Evolutionary conservation across 2,888 invertebrate genomes (phyloP).

Genomic region (Sturmia bella): DNA sequence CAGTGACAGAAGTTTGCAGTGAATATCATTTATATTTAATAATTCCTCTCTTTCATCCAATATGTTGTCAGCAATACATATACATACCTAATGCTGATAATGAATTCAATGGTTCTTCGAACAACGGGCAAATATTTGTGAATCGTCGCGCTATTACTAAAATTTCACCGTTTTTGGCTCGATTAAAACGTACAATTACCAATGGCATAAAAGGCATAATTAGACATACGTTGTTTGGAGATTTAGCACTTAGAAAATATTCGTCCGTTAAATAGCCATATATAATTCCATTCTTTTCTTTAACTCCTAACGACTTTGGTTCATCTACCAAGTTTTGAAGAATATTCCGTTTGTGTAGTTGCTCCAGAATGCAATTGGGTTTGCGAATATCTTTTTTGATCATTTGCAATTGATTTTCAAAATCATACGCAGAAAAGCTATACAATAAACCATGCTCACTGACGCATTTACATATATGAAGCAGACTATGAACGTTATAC

Average conservation of each 20-base stretch:
- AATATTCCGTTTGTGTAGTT: slow-evolving; percentile 35
- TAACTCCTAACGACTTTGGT: slow-evolving; percentile 29
- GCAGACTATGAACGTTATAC: slow-evolving; percentile 64
- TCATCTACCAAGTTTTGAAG: slow-evolving; percentile 7
- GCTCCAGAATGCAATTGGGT: slow-evolving; percentile 31
- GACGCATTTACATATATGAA: slow-evolving; percentile 60
- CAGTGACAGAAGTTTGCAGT: slow-evolving; percentile 45
- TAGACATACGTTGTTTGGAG: slow-evolving; percentile 49
- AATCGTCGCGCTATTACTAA: slow-evolving; percentile 22
- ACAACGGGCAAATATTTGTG: slow-evolving; percentile 39
- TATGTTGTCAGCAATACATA: slow-evolving; percentile 40
- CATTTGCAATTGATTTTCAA: slow-evolving; percentile 66
- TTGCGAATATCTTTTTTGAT: slow-evolving; percentile 62
- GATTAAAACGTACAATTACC: slow-evolving; percentile 36
- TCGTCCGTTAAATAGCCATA: slow-evolving; percentile 30
- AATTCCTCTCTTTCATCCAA: slow-evolving; percentile 27
- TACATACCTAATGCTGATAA: slow-evolving; percentile 45
- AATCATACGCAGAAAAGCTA: slow-evolving; percentile 61
- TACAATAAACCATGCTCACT: slow-evolving; percentile 53
- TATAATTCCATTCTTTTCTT: slow-evolving; percentile 39
- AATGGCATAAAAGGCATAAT: slow-evolving; percentile 29
- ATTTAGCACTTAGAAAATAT: slow-evolving; percentile 35
- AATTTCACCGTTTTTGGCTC: slow-evolving; percentile 38
- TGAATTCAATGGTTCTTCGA: slow-evolving; percentile 31
- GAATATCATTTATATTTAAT: slow-evolving; percentile 14